phyloP scores from a whole-genome alignment of 2,113 vertebrate genomes.

The Urocitellus parryii region DNA sequence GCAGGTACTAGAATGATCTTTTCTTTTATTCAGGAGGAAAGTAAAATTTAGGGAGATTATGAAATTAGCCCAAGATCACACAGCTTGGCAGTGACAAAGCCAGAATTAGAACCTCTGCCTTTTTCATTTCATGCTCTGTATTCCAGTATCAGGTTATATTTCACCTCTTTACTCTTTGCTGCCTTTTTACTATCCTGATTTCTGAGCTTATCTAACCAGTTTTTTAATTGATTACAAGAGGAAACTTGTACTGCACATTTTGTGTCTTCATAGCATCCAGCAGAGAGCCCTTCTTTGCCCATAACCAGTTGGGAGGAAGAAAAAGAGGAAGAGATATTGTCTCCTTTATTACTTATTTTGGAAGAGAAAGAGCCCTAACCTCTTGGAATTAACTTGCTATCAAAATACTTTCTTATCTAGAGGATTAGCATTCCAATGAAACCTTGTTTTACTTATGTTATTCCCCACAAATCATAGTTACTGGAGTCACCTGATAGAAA shows the following conservation, averaged over 20 bases:
- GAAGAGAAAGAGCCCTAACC: conserved; percentile 57
- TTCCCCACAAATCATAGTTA: conserved; percentile 53
- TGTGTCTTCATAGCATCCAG: not conserved
- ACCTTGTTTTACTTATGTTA: conserved; percentile 62
- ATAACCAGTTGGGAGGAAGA: not conserved
- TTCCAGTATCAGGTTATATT: not conserved
- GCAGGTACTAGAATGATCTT: not conserved
- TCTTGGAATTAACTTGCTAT: conserved; percentile 61
- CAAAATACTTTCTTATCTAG: not conserved
- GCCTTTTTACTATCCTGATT: not conserved
- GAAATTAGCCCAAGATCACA: not conserved
- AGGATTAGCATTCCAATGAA: conserved; percentile 76
- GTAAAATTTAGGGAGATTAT: not conserved
- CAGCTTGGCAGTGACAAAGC: not conserved
- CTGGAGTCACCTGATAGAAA: not conserved
- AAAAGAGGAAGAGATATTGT: not conserved
- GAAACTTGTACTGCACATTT: not conserved
- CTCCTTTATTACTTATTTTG: not conserved
- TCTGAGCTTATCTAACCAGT: not conserved
- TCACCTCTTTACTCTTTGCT: not conserved
- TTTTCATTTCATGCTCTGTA: not conserved
- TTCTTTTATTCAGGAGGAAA: not conserved
- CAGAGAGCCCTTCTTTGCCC: not conserved
- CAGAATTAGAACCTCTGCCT: not conserved
- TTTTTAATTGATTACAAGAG: not conserved